Conservation (phyloP, 92 coral and sea anemone species). For the Meandrina meandrites region DNA sequence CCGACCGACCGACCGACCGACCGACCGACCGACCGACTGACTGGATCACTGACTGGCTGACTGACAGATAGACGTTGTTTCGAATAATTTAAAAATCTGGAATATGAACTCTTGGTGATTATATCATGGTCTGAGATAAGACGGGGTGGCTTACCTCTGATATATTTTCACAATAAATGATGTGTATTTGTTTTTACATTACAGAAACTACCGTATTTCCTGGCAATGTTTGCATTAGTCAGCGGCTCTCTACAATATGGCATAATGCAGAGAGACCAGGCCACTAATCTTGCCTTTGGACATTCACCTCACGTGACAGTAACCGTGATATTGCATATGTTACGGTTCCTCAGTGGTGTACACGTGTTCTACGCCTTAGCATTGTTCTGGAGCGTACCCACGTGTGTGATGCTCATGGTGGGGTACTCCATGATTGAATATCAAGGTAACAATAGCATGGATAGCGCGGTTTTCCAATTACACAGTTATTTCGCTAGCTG, state of each 20-base stretch:
- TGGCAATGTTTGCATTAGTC: conserved; percentile 52
- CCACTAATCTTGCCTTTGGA: conserved; percentile 70
- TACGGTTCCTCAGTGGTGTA: conserved; percentile 61
- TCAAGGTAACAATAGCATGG: conserved; percentile 57
- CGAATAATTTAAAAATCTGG: no score
- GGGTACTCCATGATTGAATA: conserved; percentile 86
- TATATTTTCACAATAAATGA: not conserved
- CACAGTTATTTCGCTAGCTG: no score
- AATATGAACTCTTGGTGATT: no score
- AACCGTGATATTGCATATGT: conserved; percentile 51
- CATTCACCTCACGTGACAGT: conserved; percentile 43
- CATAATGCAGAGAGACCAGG: conserved; percentile 67
- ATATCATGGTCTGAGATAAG: no score
- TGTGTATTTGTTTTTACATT: not conserved
- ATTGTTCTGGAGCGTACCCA: conserved; percentile 75
- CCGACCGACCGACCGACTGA: not conserved
- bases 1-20: not conserved
- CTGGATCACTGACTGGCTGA: not conserved
- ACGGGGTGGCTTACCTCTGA: not conserved
- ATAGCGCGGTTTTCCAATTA: no score
- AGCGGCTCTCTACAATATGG: conserved; percentile 67
- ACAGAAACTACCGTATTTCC: conserved; percentile 65
- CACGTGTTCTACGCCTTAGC: conserved; percentile 76
- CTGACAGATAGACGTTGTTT: no score
- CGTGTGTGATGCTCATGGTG: conserved; percentile 69